Evolutionary conservation across 2,797 vertebrate species (phyloP).

Genomic region (Artibeus jamaicensis): DNA sequence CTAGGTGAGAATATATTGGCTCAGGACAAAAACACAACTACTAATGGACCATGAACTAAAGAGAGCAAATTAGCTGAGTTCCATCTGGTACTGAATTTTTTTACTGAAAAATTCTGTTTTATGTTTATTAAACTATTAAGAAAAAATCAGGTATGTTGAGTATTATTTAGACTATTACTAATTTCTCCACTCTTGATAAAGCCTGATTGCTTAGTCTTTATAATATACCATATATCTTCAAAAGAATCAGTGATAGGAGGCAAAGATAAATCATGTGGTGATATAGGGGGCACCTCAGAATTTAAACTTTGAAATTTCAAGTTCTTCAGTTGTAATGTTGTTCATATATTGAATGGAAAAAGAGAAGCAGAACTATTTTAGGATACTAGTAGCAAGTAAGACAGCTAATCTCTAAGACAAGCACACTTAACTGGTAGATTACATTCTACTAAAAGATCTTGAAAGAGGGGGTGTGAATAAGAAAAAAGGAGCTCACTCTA

Average conservation of each 20-base stretch:
- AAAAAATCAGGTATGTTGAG: neutral
- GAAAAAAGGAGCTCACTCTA: neutral
- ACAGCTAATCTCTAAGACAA: conserved; percentile 29
- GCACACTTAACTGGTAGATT: neutral
- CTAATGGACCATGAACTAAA: neutral
- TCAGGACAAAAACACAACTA: conserved; percentile 12
- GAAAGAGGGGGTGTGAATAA: neutral
- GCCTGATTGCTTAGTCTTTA: neutral
- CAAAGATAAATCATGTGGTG: neutral
- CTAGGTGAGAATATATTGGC: neutral
- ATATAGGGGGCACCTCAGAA: neutral
- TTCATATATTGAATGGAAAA: neutral
- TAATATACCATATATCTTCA: neutral
- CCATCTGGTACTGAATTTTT: neutral
- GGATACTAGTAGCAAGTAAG: neutral
- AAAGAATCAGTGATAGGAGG: neutral
- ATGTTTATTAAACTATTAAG: neutral
- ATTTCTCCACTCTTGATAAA: conserved; percentile 3
- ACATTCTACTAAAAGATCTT: conserved; percentile 6
- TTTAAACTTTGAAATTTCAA: neutral
- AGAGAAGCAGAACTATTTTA: conserved; percentile 14
- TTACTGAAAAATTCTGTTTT: conserved; percentile 20
- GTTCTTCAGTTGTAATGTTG: neutral
- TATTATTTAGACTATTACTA: conserved; percentile 24
- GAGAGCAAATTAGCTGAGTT: neutral